Conservation (phyloP, 2,113 vertebrate genomes). For the Cromileptes altivelis region DNA sequence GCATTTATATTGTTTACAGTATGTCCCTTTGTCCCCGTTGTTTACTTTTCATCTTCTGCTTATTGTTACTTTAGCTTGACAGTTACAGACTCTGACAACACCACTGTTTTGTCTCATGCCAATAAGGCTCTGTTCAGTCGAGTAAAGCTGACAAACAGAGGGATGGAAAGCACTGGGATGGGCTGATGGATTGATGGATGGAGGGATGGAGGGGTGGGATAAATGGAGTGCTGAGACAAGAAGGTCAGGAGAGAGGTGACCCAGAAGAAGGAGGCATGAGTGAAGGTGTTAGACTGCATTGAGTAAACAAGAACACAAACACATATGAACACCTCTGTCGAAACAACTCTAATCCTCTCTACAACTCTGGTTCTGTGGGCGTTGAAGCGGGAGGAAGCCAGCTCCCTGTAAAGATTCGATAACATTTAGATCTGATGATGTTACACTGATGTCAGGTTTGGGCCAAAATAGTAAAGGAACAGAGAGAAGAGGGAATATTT, state of each 20-base stretch:
- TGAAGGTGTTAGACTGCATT: conserved; percentile 53
- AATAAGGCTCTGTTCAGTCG: conserved; percentile 7
- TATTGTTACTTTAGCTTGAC: conserved; percentile 24
- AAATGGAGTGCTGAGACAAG: conserved; percentile 1
- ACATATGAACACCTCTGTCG: conserved; percentile 42
- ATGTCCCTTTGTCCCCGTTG: not conserved
- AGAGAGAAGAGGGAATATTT: conserved; percentile 42
- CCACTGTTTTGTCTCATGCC: conserved; percentile 53
- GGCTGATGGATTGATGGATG: conserved; percentile 9
- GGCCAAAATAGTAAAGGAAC: conserved; percentile 15
- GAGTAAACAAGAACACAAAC: conserved; percentile 41
- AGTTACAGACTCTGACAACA: conserved; percentile 37
- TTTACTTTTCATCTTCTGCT: conserved; percentile 42
- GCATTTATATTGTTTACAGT: not conserved
- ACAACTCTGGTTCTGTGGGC: not conserved
- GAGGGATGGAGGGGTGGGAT: not conserved
- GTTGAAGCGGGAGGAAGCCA: not conserved
- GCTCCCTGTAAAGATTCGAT: conserved; percentile 12
- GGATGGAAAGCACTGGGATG: conserved; percentile 16
- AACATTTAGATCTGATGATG: conserved; percentile 5
- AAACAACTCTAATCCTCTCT: conserved; percentile 4
- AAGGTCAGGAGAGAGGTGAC: conserved; percentile 39
- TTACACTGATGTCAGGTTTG: conserved; percentile 3
- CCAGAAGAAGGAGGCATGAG: conserved; percentile 59
- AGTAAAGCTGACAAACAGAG: conserved; percentile 38